A percentile compares a stretch with the other conserved stretches of the same genome.
These are phyloP conservation scores for Trachelus troglodyta DNA, from an alignment of 2,888 invertebrate genomes.

Conservation along the genomic window DNA sequence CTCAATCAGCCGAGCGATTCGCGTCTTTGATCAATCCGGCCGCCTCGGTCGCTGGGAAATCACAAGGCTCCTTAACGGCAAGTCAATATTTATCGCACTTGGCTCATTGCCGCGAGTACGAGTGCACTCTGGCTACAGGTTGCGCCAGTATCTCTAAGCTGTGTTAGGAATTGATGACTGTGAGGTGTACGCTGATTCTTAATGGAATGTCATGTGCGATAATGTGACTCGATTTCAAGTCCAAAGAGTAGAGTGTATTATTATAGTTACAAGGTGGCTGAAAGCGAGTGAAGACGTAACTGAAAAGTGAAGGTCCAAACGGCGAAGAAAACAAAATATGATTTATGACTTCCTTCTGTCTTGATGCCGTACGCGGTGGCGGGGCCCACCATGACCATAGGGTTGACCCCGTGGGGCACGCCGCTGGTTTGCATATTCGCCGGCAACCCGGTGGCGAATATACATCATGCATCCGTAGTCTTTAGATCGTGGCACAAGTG, in stretches of 20 bases:
- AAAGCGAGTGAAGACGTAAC: constrained; percentile 20
- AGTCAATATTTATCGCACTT: constrained; percentile 39
- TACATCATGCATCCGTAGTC: constrained; percentile 53
- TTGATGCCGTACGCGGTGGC: constrained; percentile 36
- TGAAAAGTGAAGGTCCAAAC: constrained; percentile 4
- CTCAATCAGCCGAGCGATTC: constrained; percentile 39
- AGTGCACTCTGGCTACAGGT: background rate
- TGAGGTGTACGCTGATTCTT: background rate
- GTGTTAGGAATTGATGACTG: background rate
- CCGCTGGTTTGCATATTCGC: constrained; percentile 59
- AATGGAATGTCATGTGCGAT: background rate
- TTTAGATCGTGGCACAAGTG: constrained; percentile 44
- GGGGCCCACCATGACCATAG: constrained; percentile 39
- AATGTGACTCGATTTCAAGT: background rate
- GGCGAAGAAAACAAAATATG: constrained; percentile 37
- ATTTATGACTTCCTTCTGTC: constrained; percentile 51
- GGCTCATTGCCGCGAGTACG: constrained; percentile 23
- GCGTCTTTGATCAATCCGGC: constrained; percentile 32
- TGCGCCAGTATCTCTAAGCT: background rate
- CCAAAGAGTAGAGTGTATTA: background rate
- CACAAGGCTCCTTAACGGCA: constrained; percentile 14
- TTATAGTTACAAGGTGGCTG: background rate
- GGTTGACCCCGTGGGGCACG: constrained; percentile 52
- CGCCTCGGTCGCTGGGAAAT: background rate
- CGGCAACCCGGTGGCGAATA: constrained; percentile 60